Conservation (phyloP, 2,888 invertebrate genomes). For the Muscina levida region DNA sequence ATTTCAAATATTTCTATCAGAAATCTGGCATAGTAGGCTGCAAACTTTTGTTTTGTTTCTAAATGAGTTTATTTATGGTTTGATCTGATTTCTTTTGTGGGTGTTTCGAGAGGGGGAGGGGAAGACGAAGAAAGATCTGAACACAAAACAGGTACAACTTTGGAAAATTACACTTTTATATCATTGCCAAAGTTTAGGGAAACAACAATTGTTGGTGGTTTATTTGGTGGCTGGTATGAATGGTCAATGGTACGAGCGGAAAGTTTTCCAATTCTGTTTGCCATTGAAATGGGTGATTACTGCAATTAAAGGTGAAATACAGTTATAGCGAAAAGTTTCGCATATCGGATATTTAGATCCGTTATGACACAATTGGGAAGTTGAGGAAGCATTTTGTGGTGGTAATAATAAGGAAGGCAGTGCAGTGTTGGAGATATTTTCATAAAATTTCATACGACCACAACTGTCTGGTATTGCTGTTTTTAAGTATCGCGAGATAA, state of each 20-base stretch:
- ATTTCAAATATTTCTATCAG: background rate
- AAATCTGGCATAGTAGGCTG: conserved; percentile 1
- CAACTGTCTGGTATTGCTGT: too few relatives aligned
- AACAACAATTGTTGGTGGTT: background rate
- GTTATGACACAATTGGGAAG: too few relatives aligned
- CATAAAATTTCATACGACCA: too few relatives aligned
- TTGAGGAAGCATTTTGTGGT: too few relatives aligned
- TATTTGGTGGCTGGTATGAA: conserved; percentile 7
- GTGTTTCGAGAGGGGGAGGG: background rate
- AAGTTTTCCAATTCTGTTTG: conserved; percentile 27
- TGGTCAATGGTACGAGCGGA: conserved; percentile 9
- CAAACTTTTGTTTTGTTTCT: conserved; percentile 6
- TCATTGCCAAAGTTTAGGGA: conserved; percentile 35
- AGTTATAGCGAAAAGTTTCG: too few relatives aligned
- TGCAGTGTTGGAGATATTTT: too few relatives aligned
- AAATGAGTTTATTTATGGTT: conserved; percentile 49
- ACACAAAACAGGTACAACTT: conserved; percentile 30
- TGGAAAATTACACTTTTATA: conserved; percentile 49
- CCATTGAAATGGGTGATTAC: background rate
- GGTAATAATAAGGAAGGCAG: too few relatives aligned
- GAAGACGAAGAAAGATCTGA: too few relatives aligned
- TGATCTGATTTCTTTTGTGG: conserved; percentile 3
- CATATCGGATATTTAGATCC: too few relatives aligned
- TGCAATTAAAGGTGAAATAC: background rate
- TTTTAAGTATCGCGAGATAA: too few relatives aligned